These are phyloP conservation scores for Pleuronectes platessa DNA, from an alignment of 2,113 vertebrate species.

Conservation along the genomic window DNA sequence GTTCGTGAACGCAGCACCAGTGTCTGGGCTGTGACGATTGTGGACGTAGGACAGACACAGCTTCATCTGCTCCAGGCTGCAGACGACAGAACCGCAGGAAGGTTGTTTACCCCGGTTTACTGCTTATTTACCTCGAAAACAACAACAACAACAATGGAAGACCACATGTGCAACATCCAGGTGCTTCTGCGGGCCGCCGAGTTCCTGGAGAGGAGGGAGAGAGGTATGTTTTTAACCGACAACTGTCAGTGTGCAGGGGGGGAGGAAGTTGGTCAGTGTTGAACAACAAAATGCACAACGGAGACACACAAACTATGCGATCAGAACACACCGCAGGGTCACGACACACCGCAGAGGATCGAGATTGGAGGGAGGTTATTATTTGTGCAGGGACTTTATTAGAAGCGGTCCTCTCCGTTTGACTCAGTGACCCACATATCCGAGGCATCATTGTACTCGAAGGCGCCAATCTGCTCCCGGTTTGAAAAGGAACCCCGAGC, in stretches of 20 bases:
- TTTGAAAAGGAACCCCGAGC: slow-evolving; percentile 77
- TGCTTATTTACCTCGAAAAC: slow-evolving; percentile 8
- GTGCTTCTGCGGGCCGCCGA: slow-evolving; percentile 93
- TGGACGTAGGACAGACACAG: slow-evolving; percentile 54
- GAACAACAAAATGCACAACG: slow-evolving; percentile 51
- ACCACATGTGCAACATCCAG: slow-evolving; percentile 87
- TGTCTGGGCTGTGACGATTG: slow-evolving; percentile 18
- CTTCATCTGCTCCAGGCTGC: slow-evolving; percentile 26
- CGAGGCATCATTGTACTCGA: slow-evolving; percentile 78
- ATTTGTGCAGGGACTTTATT: neutral
- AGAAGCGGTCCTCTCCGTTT: slow-evolving; percentile 33
- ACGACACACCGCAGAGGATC: fast-evolving
- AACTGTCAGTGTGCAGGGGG: slow-evolving; percentile 40
- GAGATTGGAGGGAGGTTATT: neutral
- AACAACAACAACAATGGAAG: slow-evolving; percentile 81
- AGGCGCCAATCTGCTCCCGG: slow-evolving; percentile 81
- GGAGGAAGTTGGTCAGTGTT: slow-evolving; percentile 65
- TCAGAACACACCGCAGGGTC: neutral
- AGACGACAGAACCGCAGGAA: neutral
- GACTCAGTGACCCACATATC: slow-evolving; percentile 82
- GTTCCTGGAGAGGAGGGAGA: slow-evolving; percentile 90
- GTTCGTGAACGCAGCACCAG: slow-evolving; percentile 37
- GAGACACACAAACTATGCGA: neutral
- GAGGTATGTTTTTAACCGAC: slow-evolving; percentile 77
- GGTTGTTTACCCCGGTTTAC: slow-evolving; percentile 22